These are phyloP conservation scores for Streptopelia turtur DNA, from an alignment of 2,797 vertebrate genomes.

Conservation along the genomic window DNA sequence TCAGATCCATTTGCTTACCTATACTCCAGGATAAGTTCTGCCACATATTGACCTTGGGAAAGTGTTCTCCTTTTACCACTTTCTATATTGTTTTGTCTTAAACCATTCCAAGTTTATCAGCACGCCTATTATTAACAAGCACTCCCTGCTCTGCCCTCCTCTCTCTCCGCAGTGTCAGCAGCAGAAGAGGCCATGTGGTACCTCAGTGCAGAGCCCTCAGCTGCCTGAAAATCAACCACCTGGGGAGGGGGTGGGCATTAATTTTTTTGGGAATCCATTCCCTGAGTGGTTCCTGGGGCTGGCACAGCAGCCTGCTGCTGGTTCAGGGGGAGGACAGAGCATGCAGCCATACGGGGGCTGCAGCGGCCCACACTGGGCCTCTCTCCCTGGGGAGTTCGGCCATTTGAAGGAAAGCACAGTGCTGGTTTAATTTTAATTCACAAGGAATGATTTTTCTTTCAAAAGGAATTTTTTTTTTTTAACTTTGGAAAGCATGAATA, in stretches of 20 bases:
- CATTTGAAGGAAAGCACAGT: rapidly evolving
- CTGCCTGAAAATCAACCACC: not conserved
- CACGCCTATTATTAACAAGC: not conserved
- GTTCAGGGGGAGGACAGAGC: too few species aligned
- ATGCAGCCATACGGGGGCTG: rapidly evolving
- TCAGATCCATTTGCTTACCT: not conserved
- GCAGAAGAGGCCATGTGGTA: not conserved
- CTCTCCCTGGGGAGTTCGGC: rapidly evolving
- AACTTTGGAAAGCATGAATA: not conserved
- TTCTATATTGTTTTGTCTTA: not conserved
- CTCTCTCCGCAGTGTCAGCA: not conserved
- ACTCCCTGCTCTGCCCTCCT: not conserved
- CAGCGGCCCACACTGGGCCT: rapidly evolving
- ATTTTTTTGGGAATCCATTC: not conserved
- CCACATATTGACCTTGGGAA: not conserved
- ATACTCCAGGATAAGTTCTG: not conserved
- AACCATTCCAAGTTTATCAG: not conserved
- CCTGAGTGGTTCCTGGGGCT: not conserved
- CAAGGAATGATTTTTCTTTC: not conserved
- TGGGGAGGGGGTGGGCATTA: too few species aligned
- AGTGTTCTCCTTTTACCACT: not conserved
- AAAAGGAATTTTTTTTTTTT: not conserved
- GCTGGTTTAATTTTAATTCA: not conserved
- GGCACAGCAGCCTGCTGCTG: not conserved
- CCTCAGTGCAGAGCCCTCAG: not conserved